phyloP scores from a whole-genome alignment of 2,113 vertebrate genomes.

The Recurvirostra avosetta region DNA sequence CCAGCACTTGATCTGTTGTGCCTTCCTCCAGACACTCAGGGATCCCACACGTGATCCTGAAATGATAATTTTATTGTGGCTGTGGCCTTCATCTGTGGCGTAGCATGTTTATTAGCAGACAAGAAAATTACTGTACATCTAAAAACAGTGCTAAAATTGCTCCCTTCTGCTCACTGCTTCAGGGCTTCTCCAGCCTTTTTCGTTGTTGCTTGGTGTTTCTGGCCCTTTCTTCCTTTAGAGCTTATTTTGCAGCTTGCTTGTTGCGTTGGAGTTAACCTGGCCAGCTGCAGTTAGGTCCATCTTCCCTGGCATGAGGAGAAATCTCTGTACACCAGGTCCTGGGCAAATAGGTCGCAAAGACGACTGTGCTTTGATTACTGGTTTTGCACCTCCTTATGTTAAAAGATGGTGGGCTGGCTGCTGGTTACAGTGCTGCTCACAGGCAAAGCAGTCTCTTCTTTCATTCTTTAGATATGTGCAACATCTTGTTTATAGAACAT shows the following conservation, averaged over 20 bases:
- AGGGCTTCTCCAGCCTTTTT: background rate
- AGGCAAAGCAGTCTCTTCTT: background rate
- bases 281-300: background rate
- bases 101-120: background rate
- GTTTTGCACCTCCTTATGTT: background rate
- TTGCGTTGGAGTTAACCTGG: no score
- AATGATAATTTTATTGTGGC: background rate
- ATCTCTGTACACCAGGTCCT: background rate
- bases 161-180: background rate
- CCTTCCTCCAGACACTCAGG: background rate
- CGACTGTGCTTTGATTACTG: background rate
- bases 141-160: background rate
- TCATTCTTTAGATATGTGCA: background rate
- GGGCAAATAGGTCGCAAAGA: background rate
- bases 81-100: background rate
- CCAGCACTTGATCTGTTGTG: background rate
- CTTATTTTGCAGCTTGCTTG: background rate
- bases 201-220: fast-evolving
- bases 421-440: background rate
- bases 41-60: background rate
- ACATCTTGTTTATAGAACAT: background rate
- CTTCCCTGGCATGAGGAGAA: background rate
- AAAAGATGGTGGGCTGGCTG: background rate
- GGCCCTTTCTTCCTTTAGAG: background rate
- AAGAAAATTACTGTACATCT: background rate